Percentiles rank a stretch among this genome's conserved stretches.
These are phyloP conservation scores for Alosa alosa DNA, from an alignment of 2,113 vertebrate genomes.

Conservation along the genomic window DNA sequence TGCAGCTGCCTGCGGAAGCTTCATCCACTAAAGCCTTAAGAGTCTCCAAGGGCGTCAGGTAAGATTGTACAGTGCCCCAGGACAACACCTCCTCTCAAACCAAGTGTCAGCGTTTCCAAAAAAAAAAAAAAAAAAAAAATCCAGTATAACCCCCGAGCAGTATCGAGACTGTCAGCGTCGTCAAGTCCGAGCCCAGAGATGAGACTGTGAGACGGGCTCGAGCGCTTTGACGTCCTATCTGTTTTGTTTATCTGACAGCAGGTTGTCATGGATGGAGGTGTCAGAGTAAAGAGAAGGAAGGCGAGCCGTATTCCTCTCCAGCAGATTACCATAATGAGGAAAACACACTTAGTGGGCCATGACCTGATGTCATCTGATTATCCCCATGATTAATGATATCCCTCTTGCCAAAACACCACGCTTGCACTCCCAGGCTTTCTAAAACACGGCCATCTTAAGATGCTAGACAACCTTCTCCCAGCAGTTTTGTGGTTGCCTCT, in stretches of 20 bases:
- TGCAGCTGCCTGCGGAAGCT: neutral
- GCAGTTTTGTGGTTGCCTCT: neutral
- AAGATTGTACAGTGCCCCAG: neutral
- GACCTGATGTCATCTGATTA: conserved; percentile 98
- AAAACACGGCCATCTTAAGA: conserved; percentile 6
- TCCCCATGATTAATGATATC: conserved; percentile 98
- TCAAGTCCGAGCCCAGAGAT: neutral
- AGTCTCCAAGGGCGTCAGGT: neutral
- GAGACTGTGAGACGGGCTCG: neutral
- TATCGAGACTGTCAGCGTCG: neutral
- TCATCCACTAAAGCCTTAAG: neutral
- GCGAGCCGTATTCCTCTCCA: conserved; percentile 81
- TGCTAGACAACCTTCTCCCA: neutral
- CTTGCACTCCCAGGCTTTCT: conserved; percentile 70
- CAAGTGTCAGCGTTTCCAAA: neutral
- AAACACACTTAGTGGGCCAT: conserved; percentile 93
- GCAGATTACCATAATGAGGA: conserved; percentile 98
- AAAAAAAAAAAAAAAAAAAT: neutral
- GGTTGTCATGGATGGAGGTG: conserved; percentile 72
- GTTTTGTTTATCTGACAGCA: conserved; percentile 59
- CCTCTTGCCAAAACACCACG: conserved; percentile 78
- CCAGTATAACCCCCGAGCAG: neutral
- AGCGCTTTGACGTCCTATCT: conserved; percentile 49
- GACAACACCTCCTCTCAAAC: neutral
- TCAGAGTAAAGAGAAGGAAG: conserved; percentile 61